These are phyloP conservation scores for Drosophila affinis DNA, from an alignment of 2,888 invertebrate species.

Conservation along the genomic window DNA sequence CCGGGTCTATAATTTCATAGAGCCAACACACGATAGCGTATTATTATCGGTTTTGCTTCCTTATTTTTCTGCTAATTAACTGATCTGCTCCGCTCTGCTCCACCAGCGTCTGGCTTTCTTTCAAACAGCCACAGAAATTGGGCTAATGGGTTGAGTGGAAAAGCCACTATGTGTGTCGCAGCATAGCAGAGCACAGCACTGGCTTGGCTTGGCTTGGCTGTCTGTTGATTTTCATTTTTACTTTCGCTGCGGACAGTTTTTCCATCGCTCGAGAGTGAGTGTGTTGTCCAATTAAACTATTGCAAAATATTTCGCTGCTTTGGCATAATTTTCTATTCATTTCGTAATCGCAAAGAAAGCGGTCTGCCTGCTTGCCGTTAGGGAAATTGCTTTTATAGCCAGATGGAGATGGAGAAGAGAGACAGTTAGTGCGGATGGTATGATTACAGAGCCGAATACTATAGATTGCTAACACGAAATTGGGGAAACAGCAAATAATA, in stretches of 20 bases:
- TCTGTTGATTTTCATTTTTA: slow-evolving; percentile 63
- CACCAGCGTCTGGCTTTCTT: slow-evolving; percentile 52
- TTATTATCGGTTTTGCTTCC: slow-evolving; percentile 71
- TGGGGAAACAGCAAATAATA: slow-evolving; percentile 10
- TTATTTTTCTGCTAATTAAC: slow-evolving; percentile 73
- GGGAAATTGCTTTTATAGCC: slow-evolving; percentile 45
- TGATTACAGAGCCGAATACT: slow-evolving; percentile 11
- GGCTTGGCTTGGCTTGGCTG: not conserved
- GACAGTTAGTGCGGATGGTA: not conserved
- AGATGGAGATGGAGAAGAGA: slow-evolving; percentile 1
- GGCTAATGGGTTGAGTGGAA: slow-evolving; percentile 47
- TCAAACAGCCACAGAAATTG: slow-evolving; percentile 50
- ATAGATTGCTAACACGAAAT: slow-evolving; percentile 4
- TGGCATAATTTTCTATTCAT: slow-evolving; percentile 44
- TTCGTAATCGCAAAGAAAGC: slow-evolving; percentile 62
- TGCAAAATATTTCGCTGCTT: slow-evolving; percentile 56
- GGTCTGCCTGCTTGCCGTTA: slow-evolving; percentile 29
- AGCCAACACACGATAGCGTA: slow-evolving; percentile 52
- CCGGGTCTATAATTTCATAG: slow-evolving; percentile 65
- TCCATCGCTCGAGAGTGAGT: slow-evolving; percentile 7
- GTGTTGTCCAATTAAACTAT: slow-evolving; percentile 55
- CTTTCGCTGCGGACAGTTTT: slow-evolving; percentile 56
- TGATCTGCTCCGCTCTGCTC: slow-evolving; percentile 38
- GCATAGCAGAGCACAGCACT: too few species aligned
- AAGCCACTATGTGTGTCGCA: slow-evolving; percentile 22